Evolutionary conservation across 1,140 invertebrate genomes (phyloP), one percentile per base, ranked within the genome.

Genomic region (Anastrepha ludens): DNA sequence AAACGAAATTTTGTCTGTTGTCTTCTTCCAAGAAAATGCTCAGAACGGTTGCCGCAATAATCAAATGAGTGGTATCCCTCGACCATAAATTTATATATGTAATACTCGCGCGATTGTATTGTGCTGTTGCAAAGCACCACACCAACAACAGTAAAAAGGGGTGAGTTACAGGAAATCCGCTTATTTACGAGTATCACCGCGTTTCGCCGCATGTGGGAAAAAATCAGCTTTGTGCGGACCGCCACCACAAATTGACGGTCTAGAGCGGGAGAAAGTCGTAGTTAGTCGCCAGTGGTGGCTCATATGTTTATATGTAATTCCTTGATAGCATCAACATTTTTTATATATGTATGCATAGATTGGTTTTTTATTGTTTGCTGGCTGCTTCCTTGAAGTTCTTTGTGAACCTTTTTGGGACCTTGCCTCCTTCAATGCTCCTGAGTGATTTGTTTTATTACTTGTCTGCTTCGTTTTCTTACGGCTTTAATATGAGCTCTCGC

Each of bases 41-140:
- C 67, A 9, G 13, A 41, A 15, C 67, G 67, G 67, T 5, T 65
- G 64, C n/a, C n/a, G 8, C 41, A 41, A 8, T n/a, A 41, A 29
- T 11, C 50, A 55, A 44, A 44, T 29, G 60, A 65, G 6, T n/a
- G 0, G 39, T 44, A 47, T 74, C 41, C 29, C 67, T n/a, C 13
- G 13, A 41, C 41, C 17, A 74, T 74, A 74, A 74, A 74, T 44
- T 74, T 41, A 74, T 74, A 74, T 74, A n/a, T n/a, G n/a, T n/a
- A 74, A 74, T 74, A 74, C 41, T 41, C 39, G 67, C 39, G 41
- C 67, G 67, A 2, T 44, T 29, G 11, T 74, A n/a, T 47, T 47
- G 17, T 74, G 41, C 67, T 47, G 67, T 47, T 74, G 67, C 44
- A 74, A 44, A 62, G 15, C 60, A 62, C 9, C 4, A 62, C 17